Evolutionary conservation across 1,140 invertebrate genomes (phyloP).

Genomic region (Anoplolepis gracilipes): DNA sequence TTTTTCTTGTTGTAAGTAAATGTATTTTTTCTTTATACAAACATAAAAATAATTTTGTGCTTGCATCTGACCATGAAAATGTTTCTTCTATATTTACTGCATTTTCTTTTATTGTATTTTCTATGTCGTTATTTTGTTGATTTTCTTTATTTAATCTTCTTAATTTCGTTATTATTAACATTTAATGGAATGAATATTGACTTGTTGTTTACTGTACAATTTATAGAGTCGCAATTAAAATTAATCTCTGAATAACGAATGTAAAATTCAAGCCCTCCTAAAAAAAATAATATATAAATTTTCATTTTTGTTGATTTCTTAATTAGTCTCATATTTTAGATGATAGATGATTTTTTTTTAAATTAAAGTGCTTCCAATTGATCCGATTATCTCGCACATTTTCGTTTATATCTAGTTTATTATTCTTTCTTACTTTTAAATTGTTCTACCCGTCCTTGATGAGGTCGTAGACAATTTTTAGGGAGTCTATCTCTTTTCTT

Average conservation of each 20-base stretch:
- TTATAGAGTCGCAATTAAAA: neutral
- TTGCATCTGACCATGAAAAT: constrained; percentile 18
- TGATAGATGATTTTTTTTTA: too few species aligned
- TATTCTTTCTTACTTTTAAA: too few species aligned
- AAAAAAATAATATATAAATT: constrained; percentile 18
- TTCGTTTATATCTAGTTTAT: too few species aligned
- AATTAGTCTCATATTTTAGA: neutral
- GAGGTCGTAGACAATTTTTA: too few species aligned
- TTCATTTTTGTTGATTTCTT: neutral
- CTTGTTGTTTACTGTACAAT: neutral
- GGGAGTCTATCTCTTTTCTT: too few species aligned
- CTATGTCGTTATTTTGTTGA: neutral
- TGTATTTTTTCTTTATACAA: constrained; percentile 10
- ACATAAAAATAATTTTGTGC: constrained; percentile 9
- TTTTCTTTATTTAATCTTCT: constrained; percentile 11
- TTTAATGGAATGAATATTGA: neutral
- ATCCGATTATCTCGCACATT: too few species aligned
- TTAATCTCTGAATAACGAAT: neutral
- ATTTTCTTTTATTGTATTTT: neutral
- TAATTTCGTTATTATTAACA: neutral
- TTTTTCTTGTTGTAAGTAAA: neutral
- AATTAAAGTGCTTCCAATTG: too few species aligned
- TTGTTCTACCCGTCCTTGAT: too few species aligned
- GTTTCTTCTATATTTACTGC: neutral
- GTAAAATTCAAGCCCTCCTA: neutral